Evolutionary conservation across 2,113 vertebrate genomes (phyloP).

Genomic region (Numida meleagris): DNA sequence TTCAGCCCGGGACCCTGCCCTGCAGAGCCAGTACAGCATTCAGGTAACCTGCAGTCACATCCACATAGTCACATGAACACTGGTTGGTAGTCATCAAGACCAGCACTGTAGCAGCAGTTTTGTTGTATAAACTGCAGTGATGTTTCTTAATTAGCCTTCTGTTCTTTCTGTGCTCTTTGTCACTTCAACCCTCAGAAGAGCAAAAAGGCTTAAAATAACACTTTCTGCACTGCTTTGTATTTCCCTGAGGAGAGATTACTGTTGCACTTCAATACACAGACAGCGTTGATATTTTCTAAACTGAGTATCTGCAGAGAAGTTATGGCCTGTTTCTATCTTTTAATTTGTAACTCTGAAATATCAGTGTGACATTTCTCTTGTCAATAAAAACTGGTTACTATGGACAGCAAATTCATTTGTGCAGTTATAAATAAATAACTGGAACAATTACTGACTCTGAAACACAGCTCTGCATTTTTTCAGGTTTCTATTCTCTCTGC

Average conservation of each 20-base stretch:
- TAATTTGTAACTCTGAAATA: neutral
- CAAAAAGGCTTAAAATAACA: neutral
- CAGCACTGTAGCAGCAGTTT: neutral
- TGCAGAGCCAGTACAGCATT: conserved; percentile 80
- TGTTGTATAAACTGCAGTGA: neutral
- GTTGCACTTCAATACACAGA: neutral
- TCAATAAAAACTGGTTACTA: neutral
- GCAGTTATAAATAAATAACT: neutral
- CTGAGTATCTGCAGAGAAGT: neutral
- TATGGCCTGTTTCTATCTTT: neutral
- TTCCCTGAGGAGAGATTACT: neutral
- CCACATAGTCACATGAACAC: neutral
- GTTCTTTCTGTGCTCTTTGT: neutral
- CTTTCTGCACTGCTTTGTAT: neutral
- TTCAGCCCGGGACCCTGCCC: conserved; percentile 77
- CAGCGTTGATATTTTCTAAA: neutral
- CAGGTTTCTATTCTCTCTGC: conserved; percentile 94
- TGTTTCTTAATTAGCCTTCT: neutral
- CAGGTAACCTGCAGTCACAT: conserved; percentile 78
- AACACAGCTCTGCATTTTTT: neutral
- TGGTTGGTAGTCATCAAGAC: neutral
- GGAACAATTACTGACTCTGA: neutral
- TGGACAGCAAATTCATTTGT: neutral
- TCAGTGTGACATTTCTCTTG: neutral
- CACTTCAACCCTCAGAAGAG: neutral